Base-by-base conservation (phyloP, 2,797 vertebrate genomes). In the Rhinichthys osculus region DNA sequence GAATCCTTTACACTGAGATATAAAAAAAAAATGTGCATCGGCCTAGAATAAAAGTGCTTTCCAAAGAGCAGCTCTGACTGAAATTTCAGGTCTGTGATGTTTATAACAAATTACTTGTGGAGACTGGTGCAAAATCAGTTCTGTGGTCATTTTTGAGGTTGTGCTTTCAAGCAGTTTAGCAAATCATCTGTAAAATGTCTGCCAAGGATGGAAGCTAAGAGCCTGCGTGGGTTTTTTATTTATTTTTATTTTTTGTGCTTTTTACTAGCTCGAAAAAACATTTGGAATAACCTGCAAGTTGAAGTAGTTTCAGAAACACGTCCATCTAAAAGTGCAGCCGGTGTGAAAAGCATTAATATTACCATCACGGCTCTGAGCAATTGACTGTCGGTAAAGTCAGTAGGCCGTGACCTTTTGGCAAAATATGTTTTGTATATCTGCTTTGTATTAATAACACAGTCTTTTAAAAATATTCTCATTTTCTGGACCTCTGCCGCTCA, bases 371-470 rank as follows among this genome's bases (percentile, higher is more conserved):
- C 50, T 42, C 80, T 42, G 80, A 42, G 35, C 52, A 13, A 57
- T 8, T 82, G 67, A 82, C 50, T 82, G 81, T 11, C 11, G 16
- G 67, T 57, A 27, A 38, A 70, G 66, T 27, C 64, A 42, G 47
- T 11, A 62, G 69, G 52, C 38, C 4, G 27, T 73, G 54, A 82
- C 81, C 27, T 82, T 73, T 82, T 4, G 27, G 8, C 50, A 30
- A 35, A 82, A 82, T 72, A 35, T 62, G 6, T 62, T 71, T 82
- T 82, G 54, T 82, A 38, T 54, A 81, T 81, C 66, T 81, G 50
- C 57, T 81, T 82, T 73, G 54, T 62, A 73, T 82, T 82, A 73
- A 44, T 40, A 72, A 62, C 52, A 42, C 52, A 14, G 66, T 70
- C 23, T 71, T 54, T 42, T 5, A 7, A 40, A 66, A 44, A 38